Evolutionary conservation across 2,113 vertebrate genomes (phyloP), one percentile per base, ranked within the genome.

Genomic region (Nothobranchius furzeri): DNA sequence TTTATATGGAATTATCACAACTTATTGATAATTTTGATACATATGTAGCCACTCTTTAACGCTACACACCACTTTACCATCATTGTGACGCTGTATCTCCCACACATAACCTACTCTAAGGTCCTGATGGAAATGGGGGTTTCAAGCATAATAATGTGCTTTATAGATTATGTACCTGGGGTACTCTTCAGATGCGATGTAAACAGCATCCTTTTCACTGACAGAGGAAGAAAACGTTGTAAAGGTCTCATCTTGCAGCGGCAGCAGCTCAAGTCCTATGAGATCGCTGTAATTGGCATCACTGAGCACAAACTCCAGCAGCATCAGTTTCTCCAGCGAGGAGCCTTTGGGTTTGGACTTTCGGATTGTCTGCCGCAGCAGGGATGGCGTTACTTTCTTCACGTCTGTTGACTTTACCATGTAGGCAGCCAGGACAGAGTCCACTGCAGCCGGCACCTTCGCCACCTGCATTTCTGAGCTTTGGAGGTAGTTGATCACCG

Each of bases 401-500:
- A 96, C 82, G 46, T 92, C 88, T 49, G 87, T 80, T 9, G 79
- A 65, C 67, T 89, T 57, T 43, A 91, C 73, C 43, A 79, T 15
- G 36, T 86, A 86, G 37, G 93, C 82, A 78, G 91, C 81, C 48
- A 96, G 66, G 5, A 95, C 95, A 43, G 87, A 91, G 64, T 93
- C 92, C 67, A 96, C 90, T 25, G 94, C 91, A 24, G 78, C 82
- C 13, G 97, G 95, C 47, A 96, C 95, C 87, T 87, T 94, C 66
- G 94, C 95, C 75, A 98, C 89, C 68, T 95, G 94, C 85, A 94
- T 94, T 90, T 96, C 98, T 90, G 96, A 94, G 92, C 91, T 94
- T 91, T 96, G 94, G 89, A 99, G 95, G 93, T 98, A 99, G 93
- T 80, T 92, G 81, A 98, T 94, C 75, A 97, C 94, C 4, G 94